Percentiles rank a stretch among this genome's conserved stretches.
phyloP scores from a whole-genome alignment of 2,888 invertebrate genomes.

The Linnaemya tessellans region DNA sequence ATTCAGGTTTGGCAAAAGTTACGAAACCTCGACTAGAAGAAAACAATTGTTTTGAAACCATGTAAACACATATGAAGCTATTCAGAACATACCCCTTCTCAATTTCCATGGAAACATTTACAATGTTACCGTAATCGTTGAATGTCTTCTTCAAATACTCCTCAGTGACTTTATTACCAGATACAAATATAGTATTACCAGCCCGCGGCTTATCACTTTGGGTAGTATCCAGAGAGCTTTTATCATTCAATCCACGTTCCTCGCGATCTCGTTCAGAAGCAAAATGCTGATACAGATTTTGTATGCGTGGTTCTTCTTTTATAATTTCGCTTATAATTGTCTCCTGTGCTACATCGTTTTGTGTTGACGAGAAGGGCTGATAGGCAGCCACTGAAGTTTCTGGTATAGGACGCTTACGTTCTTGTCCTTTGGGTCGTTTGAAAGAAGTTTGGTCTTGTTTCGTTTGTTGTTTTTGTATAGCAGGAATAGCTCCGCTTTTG shows the following conservation, averaged over 20 bases:
- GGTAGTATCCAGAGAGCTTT: conserved; percentile 79
- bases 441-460: conserved; percentile 95
- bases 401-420: conserved; percentile 86
- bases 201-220: conserved; percentile 87
- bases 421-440: conserved; percentile 93
- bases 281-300: conserved; percentile 90
- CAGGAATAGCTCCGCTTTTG: conserved; percentile 95
- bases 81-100: conserved; percentile 88
- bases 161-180: conserved; percentile 91
- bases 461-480: conserved; percentile 92
- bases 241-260: conserved; percentile 85
- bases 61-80: not conserved
- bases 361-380: conserved; percentile 95
- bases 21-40: conserved; percentile 92
- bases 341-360: conserved; percentile 89
- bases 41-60: not conserved
- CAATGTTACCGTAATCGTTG: conserved; percentile 88
- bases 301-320: conserved; percentile 85
- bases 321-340: conserved; percentile 88
- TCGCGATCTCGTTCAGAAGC: conserved; percentile 88
- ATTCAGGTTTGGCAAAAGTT: conserved; percentile 94
- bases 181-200: conserved; percentile 93
- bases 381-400: conserved; percentile 92
- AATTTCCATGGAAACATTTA: conserved; percentile 92
- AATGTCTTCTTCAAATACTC: conserved; percentile 91